phyloP scores from a whole-genome alignment of 2,113 vertebrate species.

The Xerus inauris region DNA sequence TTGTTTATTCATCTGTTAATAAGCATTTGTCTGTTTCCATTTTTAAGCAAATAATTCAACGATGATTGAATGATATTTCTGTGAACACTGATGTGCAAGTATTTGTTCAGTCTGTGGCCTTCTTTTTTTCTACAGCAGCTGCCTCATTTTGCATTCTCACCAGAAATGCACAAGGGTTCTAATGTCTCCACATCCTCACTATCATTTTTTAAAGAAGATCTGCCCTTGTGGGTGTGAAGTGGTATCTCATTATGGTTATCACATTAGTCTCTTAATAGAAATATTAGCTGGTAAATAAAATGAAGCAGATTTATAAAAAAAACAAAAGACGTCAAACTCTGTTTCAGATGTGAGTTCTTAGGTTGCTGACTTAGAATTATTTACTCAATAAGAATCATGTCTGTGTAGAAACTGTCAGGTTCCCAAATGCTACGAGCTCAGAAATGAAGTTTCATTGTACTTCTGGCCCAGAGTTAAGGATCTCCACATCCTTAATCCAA shows the following conservation, averaged over 20 bases:
- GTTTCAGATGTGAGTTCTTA: background rate
- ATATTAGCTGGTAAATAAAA: background rate
- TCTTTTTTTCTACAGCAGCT: background rate
- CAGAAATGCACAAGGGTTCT: background rate
- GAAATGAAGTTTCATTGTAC: background rate
- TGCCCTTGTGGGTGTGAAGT: background rate
- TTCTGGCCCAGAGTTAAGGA: background rate
- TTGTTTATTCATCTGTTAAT: background rate
- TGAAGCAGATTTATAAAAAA: background rate
- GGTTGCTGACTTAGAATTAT: background rate
- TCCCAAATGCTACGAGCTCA: background rate
- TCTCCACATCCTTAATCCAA: background rate
- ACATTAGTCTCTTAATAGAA: background rate
- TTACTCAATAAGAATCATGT: background rate
- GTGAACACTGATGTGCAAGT: background rate
- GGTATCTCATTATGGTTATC: background rate
- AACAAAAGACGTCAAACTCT: background rate
- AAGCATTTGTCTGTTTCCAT: background rate
- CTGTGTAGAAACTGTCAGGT: background rate
- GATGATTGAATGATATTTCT: background rate
- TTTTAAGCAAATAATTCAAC: background rate
- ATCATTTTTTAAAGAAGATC: background rate
- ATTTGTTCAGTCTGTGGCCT: background rate
- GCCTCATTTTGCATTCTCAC: accelerated
- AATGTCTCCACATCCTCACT: background rate